phyloP scores from a whole-genome alignment of 2,113 vertebrate genomes.

The Hipposideros armiger region DNA sequence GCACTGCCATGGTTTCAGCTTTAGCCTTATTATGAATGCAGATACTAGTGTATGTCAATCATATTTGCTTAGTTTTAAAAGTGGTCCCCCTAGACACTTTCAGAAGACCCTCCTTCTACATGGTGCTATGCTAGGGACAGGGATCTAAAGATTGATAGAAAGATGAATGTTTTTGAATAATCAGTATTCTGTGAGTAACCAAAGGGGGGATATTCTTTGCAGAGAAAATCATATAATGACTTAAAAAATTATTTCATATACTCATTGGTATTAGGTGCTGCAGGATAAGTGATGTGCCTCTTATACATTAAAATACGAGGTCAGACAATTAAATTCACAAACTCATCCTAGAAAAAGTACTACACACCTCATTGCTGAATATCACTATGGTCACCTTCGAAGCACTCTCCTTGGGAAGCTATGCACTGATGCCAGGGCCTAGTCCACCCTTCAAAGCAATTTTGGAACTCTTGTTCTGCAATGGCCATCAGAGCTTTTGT shows the following conservation, averaged over 20 bases:
- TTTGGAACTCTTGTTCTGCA: too few relatives aligned
- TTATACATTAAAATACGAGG: background rate
- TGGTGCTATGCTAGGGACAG: background rate
- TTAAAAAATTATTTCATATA: background rate
- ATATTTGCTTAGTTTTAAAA: slow-evolving; percentile 20
- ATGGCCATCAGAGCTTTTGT: too few relatives aligned
- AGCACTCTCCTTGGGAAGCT: too few relatives aligned
- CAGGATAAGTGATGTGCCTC: background rate
- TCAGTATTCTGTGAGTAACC: background rate
- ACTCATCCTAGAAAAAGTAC: too few relatives aligned
- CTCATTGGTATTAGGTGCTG: background rate
- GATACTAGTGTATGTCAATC: background rate
- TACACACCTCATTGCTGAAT: too few relatives aligned
- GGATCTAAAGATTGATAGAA: background rate
- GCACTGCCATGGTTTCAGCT: background rate
- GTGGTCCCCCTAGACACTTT: background rate
- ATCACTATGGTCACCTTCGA: too few relatives aligned
- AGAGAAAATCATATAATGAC: slow-evolving; percentile 16
- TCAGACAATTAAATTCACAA: too few relatives aligned
- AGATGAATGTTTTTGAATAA: slow-evolving; percentile 16
- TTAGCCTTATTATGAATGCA: background rate
- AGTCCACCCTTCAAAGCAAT: too few relatives aligned
- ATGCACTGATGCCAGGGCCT: too few relatives aligned
- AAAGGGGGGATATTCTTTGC: background rate
- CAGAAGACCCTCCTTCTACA: background rate